phyloP scores from a whole-genome alignment of 2,888 invertebrate genomes.

The Panopea generosa region DNA sequence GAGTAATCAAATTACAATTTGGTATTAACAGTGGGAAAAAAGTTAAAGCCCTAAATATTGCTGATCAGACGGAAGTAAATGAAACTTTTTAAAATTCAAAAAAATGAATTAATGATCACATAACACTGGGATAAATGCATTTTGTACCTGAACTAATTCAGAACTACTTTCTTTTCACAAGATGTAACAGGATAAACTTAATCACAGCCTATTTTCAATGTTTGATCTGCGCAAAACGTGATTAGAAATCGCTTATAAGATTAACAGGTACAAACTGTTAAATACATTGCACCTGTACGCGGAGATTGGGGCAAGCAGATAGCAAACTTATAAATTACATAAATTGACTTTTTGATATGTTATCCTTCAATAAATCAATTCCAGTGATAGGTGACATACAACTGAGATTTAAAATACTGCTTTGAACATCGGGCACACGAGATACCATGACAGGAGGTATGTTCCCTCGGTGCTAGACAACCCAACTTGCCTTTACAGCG shows the following conservation, averaged over 20 bases:
- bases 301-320: not conserved
- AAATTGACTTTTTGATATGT: conserved; percentile 18
- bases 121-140: too few relatives aligned
- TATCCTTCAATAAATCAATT: conserved; percentile 13
- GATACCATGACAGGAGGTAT: not conserved
- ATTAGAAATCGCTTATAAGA: conserved; percentile 7
- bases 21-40: too few relatives aligned
- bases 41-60: too few relatives aligned
- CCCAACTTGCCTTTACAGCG: too few relatives aligned
- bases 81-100: too few relatives aligned
- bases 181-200: not conserved
- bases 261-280: not conserved
- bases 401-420: conserved; percentile 1
- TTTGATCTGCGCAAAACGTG: conserved; percentile 10
- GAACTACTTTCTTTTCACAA: not conserved
- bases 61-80: too few relatives aligned
- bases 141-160: too few relatives aligned
- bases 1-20: too few relatives aligned
- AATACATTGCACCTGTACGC: conserved; percentile 12
- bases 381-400: conserved; percentile 11
- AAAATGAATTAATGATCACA: too few relatives aligned
- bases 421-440: conserved; percentile 1
- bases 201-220: not conserved
- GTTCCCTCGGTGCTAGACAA: too few relatives aligned
- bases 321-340: conserved; percentile 14